Conservation (phyloP, 2,113 vertebrate species). For the Sorex araneus region DNA sequence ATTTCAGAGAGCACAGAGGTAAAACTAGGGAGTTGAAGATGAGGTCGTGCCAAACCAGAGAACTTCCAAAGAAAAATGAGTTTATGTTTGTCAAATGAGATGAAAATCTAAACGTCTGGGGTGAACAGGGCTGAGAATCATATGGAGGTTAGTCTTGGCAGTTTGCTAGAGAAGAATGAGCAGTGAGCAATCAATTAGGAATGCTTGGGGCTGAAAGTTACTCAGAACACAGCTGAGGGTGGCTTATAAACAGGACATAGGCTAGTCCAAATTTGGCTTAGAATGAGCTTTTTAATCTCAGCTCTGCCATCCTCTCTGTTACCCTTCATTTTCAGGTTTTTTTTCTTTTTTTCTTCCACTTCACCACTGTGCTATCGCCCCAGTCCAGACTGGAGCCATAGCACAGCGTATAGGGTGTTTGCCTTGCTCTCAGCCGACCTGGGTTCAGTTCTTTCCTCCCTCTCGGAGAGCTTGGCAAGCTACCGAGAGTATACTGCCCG, state of each 20-base stretch:
- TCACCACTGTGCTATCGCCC: too few species aligned
- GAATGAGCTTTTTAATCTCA: background rate
- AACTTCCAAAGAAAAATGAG: background rate
- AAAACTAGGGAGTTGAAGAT: background rate
- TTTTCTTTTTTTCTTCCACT: background rate
- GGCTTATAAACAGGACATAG: background rate
- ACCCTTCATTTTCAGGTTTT: background rate
- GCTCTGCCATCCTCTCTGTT: background rate
- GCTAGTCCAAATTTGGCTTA: background rate
- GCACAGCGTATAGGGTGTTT: too few species aligned
- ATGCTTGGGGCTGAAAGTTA: slow-evolving; percentile 34
- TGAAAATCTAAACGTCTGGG: background rate
- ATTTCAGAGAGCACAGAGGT: background rate
- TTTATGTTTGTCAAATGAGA: slow-evolving; percentile 40
- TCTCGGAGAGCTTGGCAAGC: too few species aligned
- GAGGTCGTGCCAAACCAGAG: background rate
- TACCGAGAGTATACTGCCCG: too few species aligned
- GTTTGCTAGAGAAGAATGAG: slow-evolving; percentile 51
- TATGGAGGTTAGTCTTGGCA: background rate
- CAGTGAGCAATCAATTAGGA: slow-evolving; percentile 44
- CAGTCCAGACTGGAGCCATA: too few species aligned
- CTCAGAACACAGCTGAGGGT: slow-evolving; percentile 16
- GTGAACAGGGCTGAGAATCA: background rate
- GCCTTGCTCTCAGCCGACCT: too few species aligned
- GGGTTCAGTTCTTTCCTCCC: too few species aligned